Conservation (phyloP, 2,113 vertebrate genomes). For the Sturnira hondurensis region DNA sequence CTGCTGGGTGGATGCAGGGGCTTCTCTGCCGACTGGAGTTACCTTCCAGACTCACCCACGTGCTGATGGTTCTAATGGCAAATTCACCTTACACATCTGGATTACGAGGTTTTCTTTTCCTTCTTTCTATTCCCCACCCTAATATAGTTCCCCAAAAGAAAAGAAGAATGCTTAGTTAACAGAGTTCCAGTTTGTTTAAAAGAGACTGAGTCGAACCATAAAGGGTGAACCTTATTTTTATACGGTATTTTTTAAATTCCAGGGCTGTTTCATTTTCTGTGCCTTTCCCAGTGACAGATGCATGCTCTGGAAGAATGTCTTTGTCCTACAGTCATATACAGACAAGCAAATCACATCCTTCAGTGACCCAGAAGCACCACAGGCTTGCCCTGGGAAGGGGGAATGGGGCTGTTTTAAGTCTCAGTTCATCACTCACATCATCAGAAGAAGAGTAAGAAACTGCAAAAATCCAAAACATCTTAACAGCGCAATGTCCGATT, state of each 20-base stretch:
- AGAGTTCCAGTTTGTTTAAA: background rate
- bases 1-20: background rate
- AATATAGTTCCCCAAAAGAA: background rate
- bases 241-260: background rate
- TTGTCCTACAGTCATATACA: background rate
- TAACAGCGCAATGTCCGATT: background rate
- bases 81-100: background rate
- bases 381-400: background rate
- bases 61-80: background rate
- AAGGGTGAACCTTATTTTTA: background rate
- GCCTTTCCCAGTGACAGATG: background rate
- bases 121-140: background rate
- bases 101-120: background rate
- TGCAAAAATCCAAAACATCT: background rate
- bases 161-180: background rate
- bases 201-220: background rate
- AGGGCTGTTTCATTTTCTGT: background rate
- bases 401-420: background rate
- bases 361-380: background rate
- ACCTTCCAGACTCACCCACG: background rate
- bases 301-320: background rate
- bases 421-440: background rate
- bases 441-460: slow-evolving; percentile 6
- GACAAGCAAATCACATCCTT: background rate
- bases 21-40: background rate